phyloP scores from a whole-genome alignment of 1,140 invertebrate species.

The Brachionus sp. region DNA sequence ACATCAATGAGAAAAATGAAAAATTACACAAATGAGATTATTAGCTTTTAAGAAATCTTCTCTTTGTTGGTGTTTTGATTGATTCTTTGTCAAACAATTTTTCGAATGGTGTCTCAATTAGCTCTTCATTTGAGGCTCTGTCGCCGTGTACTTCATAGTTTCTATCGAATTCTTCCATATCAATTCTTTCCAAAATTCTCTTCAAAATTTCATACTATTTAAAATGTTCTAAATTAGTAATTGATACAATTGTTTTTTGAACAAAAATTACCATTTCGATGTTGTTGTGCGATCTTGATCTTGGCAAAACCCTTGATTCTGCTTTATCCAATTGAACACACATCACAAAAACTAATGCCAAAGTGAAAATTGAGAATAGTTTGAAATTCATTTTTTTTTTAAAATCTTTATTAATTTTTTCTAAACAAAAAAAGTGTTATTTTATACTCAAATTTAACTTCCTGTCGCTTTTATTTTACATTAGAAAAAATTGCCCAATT shows the following conservation, averaged over 20 bases:
- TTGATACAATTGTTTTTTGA: background rate
- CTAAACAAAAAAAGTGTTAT: background rate
- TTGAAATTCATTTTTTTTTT: slow-evolving; percentile 37
- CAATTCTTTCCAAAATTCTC: background rate
- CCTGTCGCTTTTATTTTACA: background rate
- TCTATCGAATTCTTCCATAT: background rate
- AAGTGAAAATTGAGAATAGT: background rate
- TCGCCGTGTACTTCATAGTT: background rate
- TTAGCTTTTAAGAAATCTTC: slow-evolving; percentile 29
- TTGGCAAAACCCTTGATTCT: background rate
- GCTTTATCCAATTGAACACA: background rate
- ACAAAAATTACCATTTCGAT: background rate
- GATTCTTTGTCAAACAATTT: background rate
- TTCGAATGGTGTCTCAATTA: background rate
- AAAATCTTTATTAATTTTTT: background rate
- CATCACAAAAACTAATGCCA: background rate
- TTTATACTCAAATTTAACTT: background rate
- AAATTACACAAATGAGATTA: background rate
- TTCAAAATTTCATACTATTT: background rate
- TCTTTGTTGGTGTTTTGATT: slow-evolving; percentile 22
- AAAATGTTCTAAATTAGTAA: background rate
- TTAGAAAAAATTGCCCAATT: background rate
- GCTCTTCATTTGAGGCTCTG: background rate
- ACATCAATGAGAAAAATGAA: background rate
- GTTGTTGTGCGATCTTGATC: background rate